Base-by-base conservation (phyloP, 2,113 vertebrate genomes). In the Taurulus bubalis region DNA sequence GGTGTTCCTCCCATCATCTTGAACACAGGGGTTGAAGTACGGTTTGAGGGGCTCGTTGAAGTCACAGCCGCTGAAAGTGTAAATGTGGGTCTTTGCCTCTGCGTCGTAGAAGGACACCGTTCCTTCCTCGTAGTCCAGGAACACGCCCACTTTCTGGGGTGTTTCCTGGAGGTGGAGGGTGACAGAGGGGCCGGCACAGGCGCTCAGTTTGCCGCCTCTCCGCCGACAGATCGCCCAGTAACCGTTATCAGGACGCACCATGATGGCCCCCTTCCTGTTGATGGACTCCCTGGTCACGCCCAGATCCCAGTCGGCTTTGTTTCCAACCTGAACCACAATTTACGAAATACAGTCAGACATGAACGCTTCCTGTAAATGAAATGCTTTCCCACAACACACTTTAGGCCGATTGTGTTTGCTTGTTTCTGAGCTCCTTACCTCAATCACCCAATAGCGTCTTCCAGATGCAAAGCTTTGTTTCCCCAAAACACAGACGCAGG, bases 121-220 rank as follows among this genome's bases (percentile, higher is more conserved):
- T 0, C 95, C 94, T 0, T 89, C 93, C 24, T 96, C 93, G 1
- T 96, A 95, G 86, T 97, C 96, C 85, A 96, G 62, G 51, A 96
- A 96, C 22, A 96, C 84, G 0, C 94, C 95, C 0, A 96, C 90
- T 16, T 92, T 88, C 47, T 89, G 89, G 3, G 94, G 95, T 1
- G 8, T 86, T 83, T 84, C 88, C 73, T 6, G 76, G 68, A 83
- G 94, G 10, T 24, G 71, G 82, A 96, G 94, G 22, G 91, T 0
- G 40, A 83, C 0, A 2, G 66, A 67, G 9, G 87, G 89, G 2
- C 71, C 2, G 6, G 80, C 8, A 4, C 92, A 92, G 60, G 85
- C 90, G 0, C 2, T 77, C 16, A 93, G 70, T 6, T 74, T 75
- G 22, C 83, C 72, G 0, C 89, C 74, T 6, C 84, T 87, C 0